Percentiles rank a stretch among this genome's conserved stretches.
Evolutionary conservation across 2,113 vertebrate species (phyloP).

Genomic region (Leptodactylus fuscus): DNA sequence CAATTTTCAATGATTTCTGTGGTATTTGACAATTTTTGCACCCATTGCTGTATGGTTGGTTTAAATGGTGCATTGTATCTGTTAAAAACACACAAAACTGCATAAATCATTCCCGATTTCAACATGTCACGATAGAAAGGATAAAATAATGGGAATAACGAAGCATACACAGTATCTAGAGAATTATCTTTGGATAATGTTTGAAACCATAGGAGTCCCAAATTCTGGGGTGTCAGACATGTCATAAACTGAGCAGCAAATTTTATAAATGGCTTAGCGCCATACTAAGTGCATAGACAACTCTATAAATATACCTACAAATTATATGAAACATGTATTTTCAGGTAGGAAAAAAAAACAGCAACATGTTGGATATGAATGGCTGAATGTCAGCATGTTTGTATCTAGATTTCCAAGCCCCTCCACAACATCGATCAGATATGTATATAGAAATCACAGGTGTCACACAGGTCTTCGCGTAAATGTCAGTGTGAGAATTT

Average conservation of each 20-base stretch:
- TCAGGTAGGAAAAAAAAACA: background rate
- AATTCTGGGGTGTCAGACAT: background rate
- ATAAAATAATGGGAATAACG: background rate
- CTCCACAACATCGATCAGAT: slow-evolving; percentile 6
- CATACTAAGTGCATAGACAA: background rate
- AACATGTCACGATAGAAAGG: background rate
- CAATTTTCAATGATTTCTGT: slow-evolving; percentile 85
- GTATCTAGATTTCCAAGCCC: background rate
- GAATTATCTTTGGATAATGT: background rate
- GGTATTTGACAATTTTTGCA: slow-evolving; percentile 81
- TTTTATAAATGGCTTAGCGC: background rate
- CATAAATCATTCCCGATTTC: no score
- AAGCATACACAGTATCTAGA: background rate
- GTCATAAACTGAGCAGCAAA: background rate
- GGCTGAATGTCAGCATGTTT: background rate
- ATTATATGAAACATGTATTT: background rate
- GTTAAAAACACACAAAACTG: slow-evolving; percentile 22
- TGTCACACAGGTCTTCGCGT: slow-evolving; percentile 10
- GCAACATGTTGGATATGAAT: background rate
- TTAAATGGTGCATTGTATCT: slow-evolving; percentile 85
- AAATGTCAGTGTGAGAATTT: slow-evolving; percentile 32
- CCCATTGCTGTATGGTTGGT: slow-evolving; percentile 80
- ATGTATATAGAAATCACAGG: slow-evolving; percentile 22
- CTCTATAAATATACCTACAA: background rate
- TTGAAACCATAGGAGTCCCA: background rate